Evolutionary conservation across 2,888 invertebrate species (phyloP).

Genomic region (Acleris literana): DNA sequence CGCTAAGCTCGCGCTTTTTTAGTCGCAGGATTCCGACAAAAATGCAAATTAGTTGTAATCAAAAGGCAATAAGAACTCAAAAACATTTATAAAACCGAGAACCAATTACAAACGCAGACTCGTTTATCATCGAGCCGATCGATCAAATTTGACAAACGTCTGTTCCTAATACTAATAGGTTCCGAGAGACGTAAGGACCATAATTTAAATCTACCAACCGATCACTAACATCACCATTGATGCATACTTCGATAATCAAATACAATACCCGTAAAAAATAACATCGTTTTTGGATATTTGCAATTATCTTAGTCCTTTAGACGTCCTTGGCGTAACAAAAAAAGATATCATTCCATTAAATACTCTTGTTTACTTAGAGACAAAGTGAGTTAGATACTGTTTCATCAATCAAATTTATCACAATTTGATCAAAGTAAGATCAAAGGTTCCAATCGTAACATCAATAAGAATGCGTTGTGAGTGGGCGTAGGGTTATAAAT

Average conservation of each 20-base stretch:
- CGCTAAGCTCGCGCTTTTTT: too few species aligned
- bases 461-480: slow-evolving; percentile 1
- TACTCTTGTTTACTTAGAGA: slow-evolving; percentile 15
- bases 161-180: too few species aligned
- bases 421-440: slow-evolving; percentile 18
- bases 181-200: background rate
- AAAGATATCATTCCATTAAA: slow-evolving; percentile 27
- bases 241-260: slow-evolving; percentile 1
- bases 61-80: background rate
- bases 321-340: slow-evolving; percentile 22
- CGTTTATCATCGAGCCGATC: background rate
- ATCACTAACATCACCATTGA: slow-evolving; percentile 1
- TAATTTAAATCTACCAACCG: background rate
- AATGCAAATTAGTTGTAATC: too few species aligned
- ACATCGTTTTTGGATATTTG: slow-evolving; percentile 7
- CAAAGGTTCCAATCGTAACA: slow-evolving; percentile 1
- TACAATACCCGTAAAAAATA: background rate
- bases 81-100: background rate
- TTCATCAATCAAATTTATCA: slow-evolving; percentile 13
- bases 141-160: slow-evolving; percentile 1
- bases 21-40: too few species aligned
- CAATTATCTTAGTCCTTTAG: slow-evolving; percentile 20
- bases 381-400: slow-evolving; percentile 12
- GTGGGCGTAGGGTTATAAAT: too few species aligned
- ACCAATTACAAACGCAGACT: background rate